Evolutionary conservation across 1,140 invertebrate genomes (phyloP).

Genomic region (Drosophila lowei): DNA sequence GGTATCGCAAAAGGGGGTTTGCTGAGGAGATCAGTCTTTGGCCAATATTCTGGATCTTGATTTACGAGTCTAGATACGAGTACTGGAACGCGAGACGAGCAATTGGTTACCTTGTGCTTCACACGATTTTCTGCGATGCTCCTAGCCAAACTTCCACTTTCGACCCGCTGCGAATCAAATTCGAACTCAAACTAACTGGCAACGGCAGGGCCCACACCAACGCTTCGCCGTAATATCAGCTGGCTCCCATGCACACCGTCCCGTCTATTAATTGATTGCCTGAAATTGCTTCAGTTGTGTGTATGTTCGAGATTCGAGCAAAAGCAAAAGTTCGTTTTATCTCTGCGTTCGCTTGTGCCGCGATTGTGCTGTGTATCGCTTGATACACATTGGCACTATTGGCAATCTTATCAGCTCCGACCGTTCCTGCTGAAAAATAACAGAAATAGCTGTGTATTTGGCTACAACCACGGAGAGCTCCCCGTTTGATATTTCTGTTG

Average conservation of each 20-base stretch:
- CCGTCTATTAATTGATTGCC: conserved; percentile 74
- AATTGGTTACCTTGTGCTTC: conserved; percentile 29
- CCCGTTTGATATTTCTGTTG: background rate
- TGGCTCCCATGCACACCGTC: conserved; percentile 40
- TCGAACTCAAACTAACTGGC: conserved; percentile 69
- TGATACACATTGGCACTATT: conserved; percentile 48
- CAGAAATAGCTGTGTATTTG: conserved; percentile 1
- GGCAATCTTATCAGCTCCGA: conserved; percentile 37
- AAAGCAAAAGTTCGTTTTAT: conserved; percentile 66
- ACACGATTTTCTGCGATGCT: conserved; percentile 32
- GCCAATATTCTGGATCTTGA: conserved; percentile 58
- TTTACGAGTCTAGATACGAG: conserved; percentile 34
- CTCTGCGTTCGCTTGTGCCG: conserved; percentile 16
- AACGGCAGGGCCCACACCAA: conserved; percentile 37
- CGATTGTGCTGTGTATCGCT: conserved; percentile 43
- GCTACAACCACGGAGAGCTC: conserved; percentile 7
- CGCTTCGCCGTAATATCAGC: conserved; percentile 13
- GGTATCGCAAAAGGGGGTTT: background rate
- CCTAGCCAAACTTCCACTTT: conserved; percentile 48
- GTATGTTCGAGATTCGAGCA: conserved; percentile 27
- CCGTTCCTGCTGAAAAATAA: no score
- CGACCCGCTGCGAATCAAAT: conserved; percentile 71
- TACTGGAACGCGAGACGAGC: conserved; percentile 2
- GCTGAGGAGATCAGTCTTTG: background rate
- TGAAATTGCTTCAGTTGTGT: conserved; percentile 53